Evolutionary conservation across 1,140 invertebrate genomes (phyloP).

Genomic region (Telenomus remus): DNA sequence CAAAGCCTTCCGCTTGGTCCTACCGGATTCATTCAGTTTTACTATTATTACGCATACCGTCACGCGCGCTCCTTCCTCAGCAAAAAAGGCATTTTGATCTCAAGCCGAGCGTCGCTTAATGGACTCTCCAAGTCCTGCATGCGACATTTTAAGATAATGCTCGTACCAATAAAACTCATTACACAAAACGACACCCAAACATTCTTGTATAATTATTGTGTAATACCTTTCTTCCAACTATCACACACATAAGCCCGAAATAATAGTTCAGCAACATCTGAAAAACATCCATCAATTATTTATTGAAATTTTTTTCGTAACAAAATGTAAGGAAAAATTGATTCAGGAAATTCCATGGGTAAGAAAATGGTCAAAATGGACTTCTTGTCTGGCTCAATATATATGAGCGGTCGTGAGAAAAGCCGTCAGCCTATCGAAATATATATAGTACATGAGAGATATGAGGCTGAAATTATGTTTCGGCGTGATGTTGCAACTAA

Average conservation of each 20-base stretch:
- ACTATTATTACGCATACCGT: constrained; percentile 64
- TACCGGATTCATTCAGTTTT: constrained; percentile 63
- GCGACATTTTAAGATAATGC: constrained; percentile 45
- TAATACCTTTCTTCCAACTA: constrained; percentile 1
- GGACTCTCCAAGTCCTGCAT: constrained; percentile 42
- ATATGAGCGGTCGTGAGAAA: constrained; percentile 31
- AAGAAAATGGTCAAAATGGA: not conserved
- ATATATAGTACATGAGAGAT: not conserved
- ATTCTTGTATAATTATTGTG: constrained; percentile 15
- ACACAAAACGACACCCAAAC: constrained; percentile 19
- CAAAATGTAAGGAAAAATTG: too few species aligned
- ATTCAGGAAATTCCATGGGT: not conserved
- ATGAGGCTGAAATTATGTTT: constrained; percentile 36
- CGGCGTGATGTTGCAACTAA: constrained; percentile 30
- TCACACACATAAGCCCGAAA: not conserved
- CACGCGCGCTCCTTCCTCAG: constrained; percentile 49
- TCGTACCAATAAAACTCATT: constrained; percentile 47
- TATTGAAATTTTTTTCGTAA: too few species aligned
- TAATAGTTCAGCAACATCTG: too few species aligned
- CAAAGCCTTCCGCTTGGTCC: constrained; percentile 32
- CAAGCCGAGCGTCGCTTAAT: constrained; percentile 50
- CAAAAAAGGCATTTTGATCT: constrained; percentile 52
- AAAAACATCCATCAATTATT: too few species aligned
- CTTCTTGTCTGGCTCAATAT: too few species aligned
- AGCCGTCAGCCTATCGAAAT: constrained; percentile 13